Conservation (phyloP, 2,888 invertebrate genomes). For the Melipona bicolor region DNA sequence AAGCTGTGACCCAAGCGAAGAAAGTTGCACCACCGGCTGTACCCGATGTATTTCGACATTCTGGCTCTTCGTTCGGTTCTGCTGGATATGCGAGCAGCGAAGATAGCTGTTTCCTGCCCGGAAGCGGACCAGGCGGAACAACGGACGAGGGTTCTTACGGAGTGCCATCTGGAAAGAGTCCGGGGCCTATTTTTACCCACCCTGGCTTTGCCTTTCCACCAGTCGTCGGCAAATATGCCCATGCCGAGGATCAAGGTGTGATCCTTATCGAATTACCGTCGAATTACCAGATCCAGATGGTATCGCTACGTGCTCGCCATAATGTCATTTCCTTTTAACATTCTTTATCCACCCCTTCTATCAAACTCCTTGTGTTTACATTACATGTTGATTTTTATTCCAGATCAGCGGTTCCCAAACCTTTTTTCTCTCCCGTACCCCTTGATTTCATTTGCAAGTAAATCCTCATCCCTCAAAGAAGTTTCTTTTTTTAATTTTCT, state of each 20-base stretch:
- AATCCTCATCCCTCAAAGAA: too few relatives aligned
- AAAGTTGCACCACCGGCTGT: conserved; percentile 96
- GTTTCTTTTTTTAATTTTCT: too few relatives aligned
- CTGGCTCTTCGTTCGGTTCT: conserved; percentile 91
- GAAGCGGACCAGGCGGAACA: conserved; percentile 77
- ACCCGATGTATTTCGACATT: conserved; percentile 92
- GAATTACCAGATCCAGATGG: not conserved
- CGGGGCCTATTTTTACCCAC: conserved; percentile 88
- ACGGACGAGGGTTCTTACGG: conserved; percentile 84
- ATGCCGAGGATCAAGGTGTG: conserved; percentile 86
- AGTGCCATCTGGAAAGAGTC: conserved; percentile 87
- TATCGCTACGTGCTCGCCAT: not conserved
- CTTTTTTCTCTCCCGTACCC: too few relatives aligned
- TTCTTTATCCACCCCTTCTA: not conserved
- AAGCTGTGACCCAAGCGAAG: conserved; percentile 93
- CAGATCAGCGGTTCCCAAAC: not conserved
- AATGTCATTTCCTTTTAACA: not conserved
- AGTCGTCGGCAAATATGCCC: conserved; percentile 82
- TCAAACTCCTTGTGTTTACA: not conserved
- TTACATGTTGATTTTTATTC: not conserved
- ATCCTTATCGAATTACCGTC: conserved; percentile 21
- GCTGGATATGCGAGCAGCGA: conserved; percentile 92
- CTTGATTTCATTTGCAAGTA: too few relatives aligned
- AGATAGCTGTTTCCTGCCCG: conserved; percentile 88
- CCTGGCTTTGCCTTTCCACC: conserved; percentile 92